Evolutionary conservation across 1,140 invertebrate species (phyloP), one percentile per base, ranked within the genome.

Genomic region (Aricia agestis): DNA sequence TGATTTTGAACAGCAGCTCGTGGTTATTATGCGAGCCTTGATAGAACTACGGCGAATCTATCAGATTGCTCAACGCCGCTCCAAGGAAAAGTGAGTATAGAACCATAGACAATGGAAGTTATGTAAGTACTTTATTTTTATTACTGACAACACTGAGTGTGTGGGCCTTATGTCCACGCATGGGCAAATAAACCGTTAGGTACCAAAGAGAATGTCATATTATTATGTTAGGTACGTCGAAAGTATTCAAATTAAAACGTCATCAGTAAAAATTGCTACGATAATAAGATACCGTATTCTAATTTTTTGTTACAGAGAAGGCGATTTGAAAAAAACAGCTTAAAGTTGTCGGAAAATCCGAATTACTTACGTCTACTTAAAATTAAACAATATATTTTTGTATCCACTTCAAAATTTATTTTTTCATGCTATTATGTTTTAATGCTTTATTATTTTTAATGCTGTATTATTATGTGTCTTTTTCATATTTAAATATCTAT

Each of bases 1-100:
- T 0, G 90, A 92, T 78, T 91, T 88, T 42, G 91, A 92, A 67
- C 83, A 85, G 36, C 91, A 92, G 77, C 78, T 92, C 4, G 89
- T 92, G 9, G 82, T 90, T 4, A 82, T 92, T 1, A 92, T 91
- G 89, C 76, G 89, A 42, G 91, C 89, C 7, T 65, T 92, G 32
- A 68, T 87, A 13, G 89, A 92, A 72, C 72, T 92, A 68, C 82
- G 81, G 18, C 82, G 86, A 32, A 92, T 92, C 42, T 88, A 87
- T 31, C 85, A 78, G 68, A 84, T 91, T 61, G 89, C 89, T 3
- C 82, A 83, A 18, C 76, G 82, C 6, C 73, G 84, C 9, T 87
- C 90, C 7, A 86, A 82, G 72, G 86, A 91, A 11, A 91, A 91
- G 88, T 90, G 36, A 76, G 82, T 36, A 5, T 36, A 9, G 76